phyloP scores from a whole-genome alignment of 2,797 vertebrate genomes.

The Oreortyx pictus region DNA sequence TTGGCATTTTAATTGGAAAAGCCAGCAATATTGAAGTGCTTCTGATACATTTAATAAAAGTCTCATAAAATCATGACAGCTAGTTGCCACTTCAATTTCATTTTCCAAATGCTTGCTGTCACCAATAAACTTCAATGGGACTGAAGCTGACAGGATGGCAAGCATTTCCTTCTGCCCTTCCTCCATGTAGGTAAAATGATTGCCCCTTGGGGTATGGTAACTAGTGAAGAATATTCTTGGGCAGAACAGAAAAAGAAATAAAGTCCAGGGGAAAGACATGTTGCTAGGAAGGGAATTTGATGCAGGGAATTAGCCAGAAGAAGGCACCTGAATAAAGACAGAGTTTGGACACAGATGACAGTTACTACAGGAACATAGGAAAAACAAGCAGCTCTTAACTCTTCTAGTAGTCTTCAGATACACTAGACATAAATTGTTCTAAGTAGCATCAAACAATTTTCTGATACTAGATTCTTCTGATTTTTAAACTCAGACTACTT shows the following conservation, averaged over 20 bases:
- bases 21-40: not conserved
- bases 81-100: not conserved
- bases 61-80: not conserved
- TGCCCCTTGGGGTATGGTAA: not conserved
- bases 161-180: not conserved
- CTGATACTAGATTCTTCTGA: not conserved
- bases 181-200: not conserved
- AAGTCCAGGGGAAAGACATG: not conserved
- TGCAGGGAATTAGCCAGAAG: not conserved
- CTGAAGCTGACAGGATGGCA: not conserved
- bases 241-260: not conserved
- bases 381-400: not conserved
- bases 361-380: not conserved
- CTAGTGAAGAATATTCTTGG: not conserved
- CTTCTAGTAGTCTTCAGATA: not conserved
- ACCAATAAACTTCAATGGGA: not conserved
- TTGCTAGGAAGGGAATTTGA: not conserved
- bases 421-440: not conserved
- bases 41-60: not conserved
- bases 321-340: not conserved
- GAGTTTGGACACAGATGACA: not conserved
- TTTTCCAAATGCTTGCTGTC: not conserved
- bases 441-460: not conserved
- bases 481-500: not conserved
- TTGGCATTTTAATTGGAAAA: not conserved